Conservation (phyloP, 2,797 vertebrate species). For the Merluccius polli region DNA sequence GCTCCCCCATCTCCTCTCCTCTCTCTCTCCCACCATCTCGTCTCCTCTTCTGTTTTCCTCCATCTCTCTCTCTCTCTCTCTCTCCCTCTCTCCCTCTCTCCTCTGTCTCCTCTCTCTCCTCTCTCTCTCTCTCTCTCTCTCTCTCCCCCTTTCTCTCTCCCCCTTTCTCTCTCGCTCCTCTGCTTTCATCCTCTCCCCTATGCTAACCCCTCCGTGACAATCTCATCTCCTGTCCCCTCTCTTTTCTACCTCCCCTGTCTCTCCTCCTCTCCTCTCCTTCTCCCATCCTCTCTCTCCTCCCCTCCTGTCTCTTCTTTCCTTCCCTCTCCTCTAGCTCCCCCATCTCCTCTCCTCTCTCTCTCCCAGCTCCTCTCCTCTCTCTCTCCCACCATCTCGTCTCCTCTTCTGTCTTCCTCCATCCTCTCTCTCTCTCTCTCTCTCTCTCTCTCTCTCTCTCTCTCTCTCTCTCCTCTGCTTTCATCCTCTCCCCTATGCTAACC, state of each 20-base stretch:
- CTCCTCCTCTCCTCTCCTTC: background rate
- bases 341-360: too few species aligned
- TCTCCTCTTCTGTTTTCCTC: background rate
- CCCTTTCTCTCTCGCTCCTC: too few species aligned
- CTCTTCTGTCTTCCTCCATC: too few species aligned
- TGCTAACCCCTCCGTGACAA: too few species aligned
- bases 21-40: background rate
- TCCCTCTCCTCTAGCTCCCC: too few species aligned
- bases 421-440: background rate
- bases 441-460: background rate
- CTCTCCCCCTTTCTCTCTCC: background rate
- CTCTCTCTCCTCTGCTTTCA: too few species aligned
- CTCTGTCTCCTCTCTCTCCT: background rate
- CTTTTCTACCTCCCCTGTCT: background rate
- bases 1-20: background rate
- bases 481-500: background rate
- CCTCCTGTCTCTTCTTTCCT: background rate
- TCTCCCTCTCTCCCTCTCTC: too few species aligned
- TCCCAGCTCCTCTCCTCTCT: too few species aligned
- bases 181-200: background rate
- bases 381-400: too few species aligned
- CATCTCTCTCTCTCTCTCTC: too few species aligned
- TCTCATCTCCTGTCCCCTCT: background rate
- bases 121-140: background rate
- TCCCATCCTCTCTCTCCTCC: background rate